Evolutionary conservation across 2,113 vertebrate species (phyloP).

Genomic region (Ceyx margarethae): DNA sequence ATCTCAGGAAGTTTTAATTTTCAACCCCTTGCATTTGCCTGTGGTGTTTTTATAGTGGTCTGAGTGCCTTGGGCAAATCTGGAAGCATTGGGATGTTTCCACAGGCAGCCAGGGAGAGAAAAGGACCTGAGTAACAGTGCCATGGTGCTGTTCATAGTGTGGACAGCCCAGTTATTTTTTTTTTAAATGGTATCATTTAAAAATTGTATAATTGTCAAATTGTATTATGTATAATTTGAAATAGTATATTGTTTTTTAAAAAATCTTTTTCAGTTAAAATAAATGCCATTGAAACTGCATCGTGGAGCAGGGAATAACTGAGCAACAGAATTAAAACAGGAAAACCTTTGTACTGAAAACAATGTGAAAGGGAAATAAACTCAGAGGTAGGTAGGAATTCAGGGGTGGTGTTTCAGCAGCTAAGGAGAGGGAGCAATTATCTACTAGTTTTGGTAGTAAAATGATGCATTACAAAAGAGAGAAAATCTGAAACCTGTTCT

Average conservation of each 20-base stretch:
- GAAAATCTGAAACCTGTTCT: not conserved
- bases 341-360: not conserved
- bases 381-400: not conserved
- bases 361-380: not conserved
- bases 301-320: not conserved
- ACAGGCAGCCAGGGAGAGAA: not conserved
- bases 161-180: not conserved
- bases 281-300: not conserved
- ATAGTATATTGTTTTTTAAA: not conserved
- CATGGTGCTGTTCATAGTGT: not conserved
- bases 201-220: too few species aligned
- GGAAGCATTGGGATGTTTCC: not conserved
- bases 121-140: not conserved
- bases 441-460: not conserved
- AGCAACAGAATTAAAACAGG: not conserved
- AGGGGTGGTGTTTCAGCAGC: not conserved
- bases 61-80: not conserved
- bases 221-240: too few species aligned
- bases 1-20: not conserved
- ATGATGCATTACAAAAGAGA: not conserved
- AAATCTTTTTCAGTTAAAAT: not conserved
- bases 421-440: not conserved
- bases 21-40: not conserved
- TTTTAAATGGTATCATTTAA: too few species aligned
- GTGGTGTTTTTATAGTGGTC: not conserved